phyloP scores from a whole-genome alignment of 2,888 invertebrate genomes.

The Athalia circularis region DNA sequence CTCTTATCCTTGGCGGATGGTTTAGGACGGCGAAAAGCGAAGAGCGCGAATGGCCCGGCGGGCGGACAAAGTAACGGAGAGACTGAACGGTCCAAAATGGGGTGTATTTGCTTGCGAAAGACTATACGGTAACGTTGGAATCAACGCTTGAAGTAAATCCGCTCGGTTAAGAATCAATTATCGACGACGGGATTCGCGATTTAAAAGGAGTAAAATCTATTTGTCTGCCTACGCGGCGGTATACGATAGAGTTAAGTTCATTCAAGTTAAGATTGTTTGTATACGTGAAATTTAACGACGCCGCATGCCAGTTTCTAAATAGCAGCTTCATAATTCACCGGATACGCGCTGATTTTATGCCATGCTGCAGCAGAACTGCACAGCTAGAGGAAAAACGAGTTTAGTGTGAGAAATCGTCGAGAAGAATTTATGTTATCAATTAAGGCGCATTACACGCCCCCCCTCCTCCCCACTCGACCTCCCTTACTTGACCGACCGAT shows the following conservation, averaged over 20 bases:
- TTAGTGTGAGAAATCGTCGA: no score
- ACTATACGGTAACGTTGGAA: neutral
- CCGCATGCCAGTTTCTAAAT: neutral
- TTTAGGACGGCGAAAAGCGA: conserved; percentile 1
- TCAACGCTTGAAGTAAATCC: neutral
- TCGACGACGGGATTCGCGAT: conserved; percentile 23
- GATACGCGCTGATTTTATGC: no score
- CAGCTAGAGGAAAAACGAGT: no score
- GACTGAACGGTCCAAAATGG: neutral
- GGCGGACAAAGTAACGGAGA: neutral
- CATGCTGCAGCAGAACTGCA: no score
- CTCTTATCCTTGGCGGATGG: conserved; percentile 39
- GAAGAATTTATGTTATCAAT: no score
- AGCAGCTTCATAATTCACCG: no score
- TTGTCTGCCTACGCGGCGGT: neutral
- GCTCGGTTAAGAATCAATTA: conserved; percentile 15
- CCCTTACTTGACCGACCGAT: no score
- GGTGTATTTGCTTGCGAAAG: conserved; percentile 27
- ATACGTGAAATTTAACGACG: neutral
- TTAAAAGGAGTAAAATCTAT: conserved; percentile 20
- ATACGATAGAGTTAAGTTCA: no score
- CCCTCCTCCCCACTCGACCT: no score
- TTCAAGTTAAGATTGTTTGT: neutral
- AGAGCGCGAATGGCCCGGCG: conserved; percentile 10
- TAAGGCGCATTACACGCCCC: no score